A percentile compares a stretch with the other conserved stretches of the same genome.
phyloP scores from a whole-genome alignment of 2,797 vertebrate species.

The Bothrops alternatus region DNA sequence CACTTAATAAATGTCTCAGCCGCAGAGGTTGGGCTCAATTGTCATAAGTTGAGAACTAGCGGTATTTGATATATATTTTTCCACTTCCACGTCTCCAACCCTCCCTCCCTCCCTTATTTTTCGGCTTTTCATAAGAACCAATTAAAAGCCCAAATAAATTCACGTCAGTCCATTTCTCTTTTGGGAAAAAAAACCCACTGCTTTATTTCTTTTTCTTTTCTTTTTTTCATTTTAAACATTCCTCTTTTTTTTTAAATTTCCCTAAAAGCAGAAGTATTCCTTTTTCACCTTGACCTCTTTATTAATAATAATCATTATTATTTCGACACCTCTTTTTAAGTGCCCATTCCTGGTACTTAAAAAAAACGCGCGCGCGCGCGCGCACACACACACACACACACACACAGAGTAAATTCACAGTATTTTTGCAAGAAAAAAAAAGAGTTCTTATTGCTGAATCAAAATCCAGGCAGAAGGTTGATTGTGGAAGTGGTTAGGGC shows the following conservation, averaged over 20 bases:
- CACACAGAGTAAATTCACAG: conserved; percentile 67
- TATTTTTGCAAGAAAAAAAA: conserved; percentile 63
- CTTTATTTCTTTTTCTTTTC: conserved; percentile 70
- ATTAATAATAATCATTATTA: conserved; percentile 25
- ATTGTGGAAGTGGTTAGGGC: accelerated
- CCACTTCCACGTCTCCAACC: neutral
- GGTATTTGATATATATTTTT: neutral
- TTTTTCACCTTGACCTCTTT: conserved; percentile 39
- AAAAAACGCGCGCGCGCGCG: neutral
- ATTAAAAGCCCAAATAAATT: neutral
- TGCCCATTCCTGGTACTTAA: conserved; percentile 58
- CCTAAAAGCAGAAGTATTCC: conserved; percentile 63
- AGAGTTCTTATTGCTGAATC: conserved; percentile 70
- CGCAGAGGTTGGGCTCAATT: neutral
- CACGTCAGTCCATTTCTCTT: conserved; percentile 38
- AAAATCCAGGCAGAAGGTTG: conserved; percentile 23
- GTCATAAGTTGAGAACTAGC: neutral
- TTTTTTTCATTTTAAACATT: conserved; percentile 18
- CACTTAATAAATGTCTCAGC: neutral
- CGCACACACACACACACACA: neutral
- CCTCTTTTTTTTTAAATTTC: conserved; percentile 55
- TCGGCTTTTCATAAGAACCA: neutral
- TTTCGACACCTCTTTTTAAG: conserved; percentile 44
- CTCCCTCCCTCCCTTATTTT: neutral
- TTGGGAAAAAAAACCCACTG: conserved; percentile 59